Base-by-base conservation (phyloP, 2,888 invertebrate species). In the Lutraria lutraria region DNA sequence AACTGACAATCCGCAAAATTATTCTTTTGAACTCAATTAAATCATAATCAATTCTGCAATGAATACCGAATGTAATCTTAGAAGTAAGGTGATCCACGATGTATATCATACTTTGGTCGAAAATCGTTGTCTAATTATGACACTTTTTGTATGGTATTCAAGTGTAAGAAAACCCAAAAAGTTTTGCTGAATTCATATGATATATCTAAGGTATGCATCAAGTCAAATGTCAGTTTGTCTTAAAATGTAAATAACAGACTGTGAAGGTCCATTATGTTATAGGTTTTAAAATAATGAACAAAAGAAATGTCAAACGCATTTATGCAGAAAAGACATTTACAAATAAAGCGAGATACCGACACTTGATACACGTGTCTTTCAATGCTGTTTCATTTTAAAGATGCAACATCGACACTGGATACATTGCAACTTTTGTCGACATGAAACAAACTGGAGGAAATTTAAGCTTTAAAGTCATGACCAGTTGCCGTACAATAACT, bases 21-120 rank as follows among this genome's bases (percentile, higher is more conserved):
- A 60, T 80, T 80, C 79, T 60, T 60, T 8, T 34, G 34, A 12
- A 53, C 21, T 21, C 60, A 76, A 84, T 84, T n/a, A 84, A 76
- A 72, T 72, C 29, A 76, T 25, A 76, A 76, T 84, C 84, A 84
- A 84, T 84, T 76, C 53, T 54, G 29, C 34, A 84, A 54, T 54
- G 12, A 76, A 84, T 76, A 29, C 76, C 29, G 13, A 21, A 0
- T 29, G 1, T 54, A 72, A 60, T 60, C 56, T n/a, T 19, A 21
- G 25, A n/a, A 34, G 19, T 43, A 43, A 43, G 43, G 21, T 80
- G 80, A 85, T 54, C 85, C 79, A 0, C 16, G n/a, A 53, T 85
- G 79, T 52, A 76, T 29, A 56, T 31, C 56, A 81, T 85, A 79
- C 85, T 63, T 34, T 76, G 85, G 85, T 34, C 85, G 43, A 29